These are phyloP conservation scores for Hippopotamyrus pictus DNA, from an alignment of 2,797 vertebrate genomes.

Conservation along the genomic window DNA sequence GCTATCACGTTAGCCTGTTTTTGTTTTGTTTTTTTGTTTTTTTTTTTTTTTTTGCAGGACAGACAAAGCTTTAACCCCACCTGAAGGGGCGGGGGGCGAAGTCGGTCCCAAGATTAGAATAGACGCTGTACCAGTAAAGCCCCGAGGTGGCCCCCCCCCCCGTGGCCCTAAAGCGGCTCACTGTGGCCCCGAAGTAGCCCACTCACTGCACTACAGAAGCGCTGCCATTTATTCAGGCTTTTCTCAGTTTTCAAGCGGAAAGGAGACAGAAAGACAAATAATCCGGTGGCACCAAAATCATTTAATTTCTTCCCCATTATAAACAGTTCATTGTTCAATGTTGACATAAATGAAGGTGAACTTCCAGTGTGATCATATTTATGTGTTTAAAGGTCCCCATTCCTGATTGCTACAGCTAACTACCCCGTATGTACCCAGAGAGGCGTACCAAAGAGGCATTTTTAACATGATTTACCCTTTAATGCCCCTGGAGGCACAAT, in stretches of 20 bases:
- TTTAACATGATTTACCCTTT: neutral
- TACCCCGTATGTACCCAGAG: neutral
- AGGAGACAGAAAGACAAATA: neutral
- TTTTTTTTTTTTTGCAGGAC: neutral
- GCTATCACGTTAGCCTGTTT: neutral
- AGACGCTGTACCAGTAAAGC: neutral
- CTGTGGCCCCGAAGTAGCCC: conserved; percentile 55
- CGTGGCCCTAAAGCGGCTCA: conserved; percentile 39
- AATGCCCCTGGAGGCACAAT: neutral
- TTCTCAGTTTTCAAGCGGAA: conserved; percentile 9
- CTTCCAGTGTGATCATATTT: neutral
- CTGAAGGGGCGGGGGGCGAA: neutral
- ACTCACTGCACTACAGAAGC: conserved; percentile 46
- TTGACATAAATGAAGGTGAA: neutral
- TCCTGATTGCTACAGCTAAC: neutral
- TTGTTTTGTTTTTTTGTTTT: neutral
- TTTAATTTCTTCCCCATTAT: neutral
- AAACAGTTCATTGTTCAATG: neutral
- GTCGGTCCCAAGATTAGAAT: neutral
- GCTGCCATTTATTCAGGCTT: conserved; percentile 29
- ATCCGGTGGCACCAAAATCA: neutral
- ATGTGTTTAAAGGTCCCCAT: neutral
- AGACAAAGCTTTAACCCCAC: neutral
- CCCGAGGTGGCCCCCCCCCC: neutral
- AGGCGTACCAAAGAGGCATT: neutral